Conservation (phyloP, 1,140 invertebrate species). For the Temnothorax longispinosus region DNA sequence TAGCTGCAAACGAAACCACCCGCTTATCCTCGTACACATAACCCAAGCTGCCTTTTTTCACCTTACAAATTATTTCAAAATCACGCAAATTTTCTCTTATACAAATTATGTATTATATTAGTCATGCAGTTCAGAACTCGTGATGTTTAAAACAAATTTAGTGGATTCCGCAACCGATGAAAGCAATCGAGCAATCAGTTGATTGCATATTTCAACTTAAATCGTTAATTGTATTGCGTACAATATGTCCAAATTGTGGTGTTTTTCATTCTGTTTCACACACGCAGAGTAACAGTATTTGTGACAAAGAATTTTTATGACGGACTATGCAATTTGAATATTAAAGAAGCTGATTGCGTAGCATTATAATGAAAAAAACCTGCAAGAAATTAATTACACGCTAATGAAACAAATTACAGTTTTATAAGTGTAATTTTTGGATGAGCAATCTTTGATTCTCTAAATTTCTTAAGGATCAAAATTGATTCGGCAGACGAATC, state of each 20-base stretch:
- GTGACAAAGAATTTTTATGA: neutral
- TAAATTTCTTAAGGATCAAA: neutral
- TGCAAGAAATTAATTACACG: neutral
- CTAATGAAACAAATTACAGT: neutral
- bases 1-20: neutral
- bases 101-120: neutral
- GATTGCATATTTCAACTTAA: neutral
- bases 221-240: neutral
- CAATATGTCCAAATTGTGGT: neutral
- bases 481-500: neutral
- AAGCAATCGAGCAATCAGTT: neutral
- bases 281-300: neutral
- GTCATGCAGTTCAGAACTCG: neutral
- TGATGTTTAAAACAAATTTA: neutral
- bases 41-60: neutral
- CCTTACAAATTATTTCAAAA: slow-evolving; percentile 1
- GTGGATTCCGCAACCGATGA: neutral
- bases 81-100: neutral
- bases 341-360: neutral
- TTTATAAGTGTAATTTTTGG: neutral
- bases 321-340: neutral
- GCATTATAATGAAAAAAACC: neutral
- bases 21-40: neutral
- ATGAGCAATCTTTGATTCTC: neutral
- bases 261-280: neutral